Percentiles rank a stretch among this genome's conserved stretches.
Evolutionary conservation across 1,140 invertebrate genomes (phyloP).

Genomic region (Bombus huntii): DNA sequence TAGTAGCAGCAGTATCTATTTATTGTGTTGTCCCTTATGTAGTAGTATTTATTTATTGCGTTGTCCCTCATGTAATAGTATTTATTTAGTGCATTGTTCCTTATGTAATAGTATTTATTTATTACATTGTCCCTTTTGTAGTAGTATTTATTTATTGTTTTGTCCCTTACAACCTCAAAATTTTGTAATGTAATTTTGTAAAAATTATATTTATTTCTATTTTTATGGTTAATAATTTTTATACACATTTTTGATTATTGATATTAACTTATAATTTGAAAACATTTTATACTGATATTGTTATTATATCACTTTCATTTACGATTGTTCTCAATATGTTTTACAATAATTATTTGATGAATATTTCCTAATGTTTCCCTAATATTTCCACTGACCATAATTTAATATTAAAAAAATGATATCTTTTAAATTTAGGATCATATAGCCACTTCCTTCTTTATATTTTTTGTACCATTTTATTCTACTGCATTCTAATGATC

Average conservation of each 20-base stretch:
- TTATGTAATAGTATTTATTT: too few species aligned
- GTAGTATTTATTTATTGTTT: too few species aligned
- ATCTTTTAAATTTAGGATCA: background rate
- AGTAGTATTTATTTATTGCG: too few species aligned
- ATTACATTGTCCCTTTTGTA: too few species aligned
- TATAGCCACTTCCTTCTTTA: background rate
- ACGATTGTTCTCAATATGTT: background rate
- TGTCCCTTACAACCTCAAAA: too few species aligned
- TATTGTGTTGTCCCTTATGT: too few species aligned
- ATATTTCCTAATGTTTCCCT: background rate
- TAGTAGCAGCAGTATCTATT: too few species aligned
- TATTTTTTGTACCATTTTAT: background rate
- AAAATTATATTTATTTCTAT: too few species aligned
- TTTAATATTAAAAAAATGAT: background rate
- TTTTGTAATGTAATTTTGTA: too few species aligned
- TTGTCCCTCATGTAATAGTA: too few species aligned
- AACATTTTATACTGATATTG: background rate
- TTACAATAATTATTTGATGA: background rate
- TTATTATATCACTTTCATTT: background rate
- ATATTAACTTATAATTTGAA: conserved; percentile 5
- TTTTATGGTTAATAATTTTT: too few species aligned
- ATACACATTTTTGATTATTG: background rate
- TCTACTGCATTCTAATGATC: background rate
- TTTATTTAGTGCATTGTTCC: too few species aligned
- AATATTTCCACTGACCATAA: background rate